Percentiles rank a stretch among this genome's conserved stretches.
phyloP scores from a whole-genome alignment of 2,797 vertebrate genomes.

The Parambassis ranga region DNA sequence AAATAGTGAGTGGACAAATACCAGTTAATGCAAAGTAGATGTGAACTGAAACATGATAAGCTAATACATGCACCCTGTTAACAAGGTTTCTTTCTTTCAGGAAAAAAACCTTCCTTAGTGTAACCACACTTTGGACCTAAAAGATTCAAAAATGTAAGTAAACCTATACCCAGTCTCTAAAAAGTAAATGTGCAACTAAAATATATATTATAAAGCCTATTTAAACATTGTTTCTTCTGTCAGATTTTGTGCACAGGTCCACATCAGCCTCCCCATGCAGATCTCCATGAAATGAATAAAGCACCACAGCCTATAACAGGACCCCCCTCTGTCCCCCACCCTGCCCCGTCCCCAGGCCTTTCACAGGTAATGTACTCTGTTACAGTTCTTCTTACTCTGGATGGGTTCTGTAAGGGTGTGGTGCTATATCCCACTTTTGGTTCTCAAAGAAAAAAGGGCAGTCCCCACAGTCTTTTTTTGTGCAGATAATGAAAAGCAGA shows the following conservation, averaged over 20 bases:
- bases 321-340: conserved; percentile 89
- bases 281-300: conserved; percentile 99
- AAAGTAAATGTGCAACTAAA: no score
- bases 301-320: conserved; percentile 96
- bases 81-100: conserved; percentile 19
- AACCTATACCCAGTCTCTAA: no score
- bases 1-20: background rate
- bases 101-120: conserved; percentile 41
- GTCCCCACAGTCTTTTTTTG: background rate
- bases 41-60: background rate
- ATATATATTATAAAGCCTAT: no score
- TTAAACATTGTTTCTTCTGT: background rate
- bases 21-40: background rate
- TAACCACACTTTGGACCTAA: conserved; percentile 53
- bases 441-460: background rate
- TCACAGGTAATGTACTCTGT: conserved; percentile 85
- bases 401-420: no score
- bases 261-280: conserved; percentile 89
- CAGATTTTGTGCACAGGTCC: conserved; percentile 80
- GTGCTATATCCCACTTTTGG: background rate
- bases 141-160: conserved; percentile 65
- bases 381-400: background rate
- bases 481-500: conserved; percentile 23
- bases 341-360: conserved; percentile 93
- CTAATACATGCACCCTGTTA: background rate